Evolutionary conservation across 2,888 invertebrate species (phyloP).

Genomic region (Cremastinae sp.): DNA sequence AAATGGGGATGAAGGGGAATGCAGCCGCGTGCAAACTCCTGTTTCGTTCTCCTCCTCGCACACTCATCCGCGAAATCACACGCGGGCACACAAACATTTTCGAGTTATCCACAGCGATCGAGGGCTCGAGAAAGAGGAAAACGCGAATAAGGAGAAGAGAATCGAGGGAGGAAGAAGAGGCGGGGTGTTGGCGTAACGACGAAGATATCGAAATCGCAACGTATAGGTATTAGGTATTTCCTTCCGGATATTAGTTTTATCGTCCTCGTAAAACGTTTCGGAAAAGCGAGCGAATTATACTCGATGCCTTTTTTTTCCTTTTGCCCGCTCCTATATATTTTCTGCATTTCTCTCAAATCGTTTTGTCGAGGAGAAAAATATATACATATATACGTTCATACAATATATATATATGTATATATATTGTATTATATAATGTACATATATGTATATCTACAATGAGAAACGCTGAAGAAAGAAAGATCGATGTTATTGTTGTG

Average conservation of each 20-base stretch:
- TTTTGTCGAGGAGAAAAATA: slow-evolving; percentile 12
- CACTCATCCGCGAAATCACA: background rate
- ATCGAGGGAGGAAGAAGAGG: background rate
- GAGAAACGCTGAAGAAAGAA: background rate
- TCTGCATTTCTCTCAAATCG: too few relatives aligned
- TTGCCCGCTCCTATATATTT: too few relatives aligned
- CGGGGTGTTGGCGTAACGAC: slow-evolving; percentile 5
- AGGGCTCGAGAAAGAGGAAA: background rate
- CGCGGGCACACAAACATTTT: background rate
- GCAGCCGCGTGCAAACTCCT: slow-evolving; percentile 59
- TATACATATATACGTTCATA: too few relatives aligned
- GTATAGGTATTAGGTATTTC: slow-evolving; percentile 33
- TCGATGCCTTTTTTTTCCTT: slow-evolving; percentile 3
- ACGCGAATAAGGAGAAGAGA: background rate
- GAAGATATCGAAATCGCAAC: slow-evolving; percentile 40
- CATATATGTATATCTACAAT: slow-evolving; percentile 11
- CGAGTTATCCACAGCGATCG: background rate
- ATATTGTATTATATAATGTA: slow-evolving; percentile 23
- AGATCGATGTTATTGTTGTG: background rate
- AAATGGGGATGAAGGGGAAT: slow-evolving; percentile 61
- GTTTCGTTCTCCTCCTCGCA: slow-evolving; percentile 48
- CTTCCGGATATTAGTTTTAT: slow-evolving; percentile 57
- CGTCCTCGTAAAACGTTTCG: slow-evolving; percentile 40
- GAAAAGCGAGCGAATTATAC: background rate
- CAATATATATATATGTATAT: slow-evolving; percentile 6